phyloP scores from a whole-genome alignment of 1,140 invertebrate genomes.

The Epicauta chinensis region DNA sequence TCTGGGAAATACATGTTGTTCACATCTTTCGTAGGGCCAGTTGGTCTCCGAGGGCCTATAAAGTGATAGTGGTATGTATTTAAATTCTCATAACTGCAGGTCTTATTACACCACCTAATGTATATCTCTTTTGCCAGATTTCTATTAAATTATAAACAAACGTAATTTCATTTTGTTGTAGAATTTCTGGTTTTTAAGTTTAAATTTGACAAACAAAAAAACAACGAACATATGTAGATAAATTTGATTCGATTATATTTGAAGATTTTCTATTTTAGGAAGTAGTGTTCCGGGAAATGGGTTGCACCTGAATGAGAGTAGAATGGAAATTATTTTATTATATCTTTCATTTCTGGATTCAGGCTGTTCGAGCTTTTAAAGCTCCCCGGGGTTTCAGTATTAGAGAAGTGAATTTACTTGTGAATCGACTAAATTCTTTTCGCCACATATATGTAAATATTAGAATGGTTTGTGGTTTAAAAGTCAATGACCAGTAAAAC shows the following conservation, averaged over 20 bases:
- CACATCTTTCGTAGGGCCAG: slow-evolving; percentile 23
- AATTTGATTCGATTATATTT: no score
- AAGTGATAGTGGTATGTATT: slow-evolving; percentile 24
- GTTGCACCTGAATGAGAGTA: slow-evolving; percentile 10
- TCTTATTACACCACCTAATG: slow-evolving; percentile 24
- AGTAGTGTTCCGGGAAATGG: slow-evolving; percentile 2
- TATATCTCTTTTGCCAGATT: slow-evolving; percentile 17
- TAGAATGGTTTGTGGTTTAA: no score
- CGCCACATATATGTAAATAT: slow-evolving; percentile 14
- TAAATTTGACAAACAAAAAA: no score
- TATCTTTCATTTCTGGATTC: slow-evolving; percentile 15
- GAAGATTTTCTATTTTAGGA: no score
- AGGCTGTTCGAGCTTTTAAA: slow-evolving; percentile 14
- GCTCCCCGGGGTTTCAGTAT: slow-evolving; percentile 12
- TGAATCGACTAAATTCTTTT: slow-evolving; percentile 12
- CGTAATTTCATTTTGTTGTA: neutral
- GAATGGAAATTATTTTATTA: slow-evolving; percentile 21
- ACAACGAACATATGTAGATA: no score
- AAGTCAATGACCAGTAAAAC: no score
- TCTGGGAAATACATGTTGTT: slow-evolving; percentile 20
- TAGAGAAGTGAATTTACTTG: slow-evolving; percentile 16
- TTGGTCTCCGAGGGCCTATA: slow-evolving; percentile 17
- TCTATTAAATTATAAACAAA: slow-evolving; percentile 24
- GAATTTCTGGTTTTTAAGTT: neutral
- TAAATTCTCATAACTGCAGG: slow-evolving; percentile 25